phyloP scores from a whole-genome alignment of 2,888 invertebrate species.

The Altica lythri region DNA sequence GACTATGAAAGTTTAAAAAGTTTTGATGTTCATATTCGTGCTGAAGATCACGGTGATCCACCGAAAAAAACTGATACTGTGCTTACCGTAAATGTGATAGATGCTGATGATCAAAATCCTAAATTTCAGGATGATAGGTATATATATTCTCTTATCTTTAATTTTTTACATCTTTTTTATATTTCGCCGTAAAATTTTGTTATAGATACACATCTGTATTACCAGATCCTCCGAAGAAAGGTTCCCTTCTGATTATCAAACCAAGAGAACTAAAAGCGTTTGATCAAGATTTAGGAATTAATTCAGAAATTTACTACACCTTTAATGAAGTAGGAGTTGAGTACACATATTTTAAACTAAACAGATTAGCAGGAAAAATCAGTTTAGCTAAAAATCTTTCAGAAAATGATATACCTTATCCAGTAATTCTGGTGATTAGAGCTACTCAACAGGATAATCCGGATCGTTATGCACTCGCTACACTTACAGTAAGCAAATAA shows the following conservation, averaged over 20 bases:
- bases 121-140: constrained; percentile 73
- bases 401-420: constrained; percentile 67
- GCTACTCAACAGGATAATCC: constrained; percentile 78
- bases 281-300: constrained; percentile 82
- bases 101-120: constrained; percentile 92
- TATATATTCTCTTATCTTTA: no score
- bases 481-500: constrained; percentile 65
- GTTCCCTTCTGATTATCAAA: constrained; percentile 66
- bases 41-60: constrained; percentile 82
- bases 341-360: constrained; percentile 66
- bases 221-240: constrained; percentile 67
- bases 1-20: constrained; percentile 82
- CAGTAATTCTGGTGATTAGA: constrained; percentile 80
- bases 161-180: neutral
- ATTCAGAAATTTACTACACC: constrained; percentile 72
- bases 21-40: constrained; percentile 76
- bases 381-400: constrained; percentile 64
- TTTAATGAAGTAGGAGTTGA: constrained; percentile 68
- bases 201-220: constrained; percentile 68
- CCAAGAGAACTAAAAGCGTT: constrained; percentile 77
- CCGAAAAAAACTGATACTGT: constrained; percentile 76
- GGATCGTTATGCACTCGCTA: constrained; percentile 82
- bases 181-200: neutral
- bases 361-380: constrained; percentile 68
- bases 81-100: constrained; percentile 78